Evolutionary conservation across 1,140 invertebrate genomes (phyloP).

Genomic region (Rhagoletis zephyria): DNA sequence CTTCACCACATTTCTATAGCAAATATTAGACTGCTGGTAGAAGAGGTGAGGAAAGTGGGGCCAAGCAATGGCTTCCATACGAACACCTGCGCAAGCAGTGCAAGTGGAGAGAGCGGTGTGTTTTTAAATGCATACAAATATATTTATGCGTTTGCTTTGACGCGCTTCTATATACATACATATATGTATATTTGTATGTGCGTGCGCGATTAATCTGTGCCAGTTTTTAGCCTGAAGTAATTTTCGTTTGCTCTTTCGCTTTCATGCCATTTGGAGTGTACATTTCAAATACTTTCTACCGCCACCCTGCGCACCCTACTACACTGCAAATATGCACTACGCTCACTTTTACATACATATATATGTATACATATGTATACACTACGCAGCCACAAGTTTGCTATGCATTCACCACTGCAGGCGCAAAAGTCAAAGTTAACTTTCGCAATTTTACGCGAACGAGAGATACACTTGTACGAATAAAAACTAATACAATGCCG

Average conservation of each 20-base stretch:
- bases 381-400: not conserved
- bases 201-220: not conserved
- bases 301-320: not conserved
- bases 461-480: not conserved
- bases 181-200: not conserved
- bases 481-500: not conserved
- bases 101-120: no score
- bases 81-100: not conserved
- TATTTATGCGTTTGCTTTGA: no score
- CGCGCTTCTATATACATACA: no score
- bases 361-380: no score
- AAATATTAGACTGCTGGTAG: no score
- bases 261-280: conserved; percentile 24
- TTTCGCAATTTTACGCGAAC: conserved; percentile 28
- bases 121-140: not conserved
- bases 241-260: conserved; percentile 20
- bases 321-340: not conserved
- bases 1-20: not conserved
- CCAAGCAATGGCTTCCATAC: not conserved
- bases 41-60: not conserved
- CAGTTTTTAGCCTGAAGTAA: conserved; percentile 1
- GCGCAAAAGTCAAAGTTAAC: conserved; percentile 27
- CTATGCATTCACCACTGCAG: not conserved
- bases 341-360: not conserved
- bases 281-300: not conserved